Evolutionary conservation across 2,888 invertebrate genomes (phyloP).

Genomic region (Acanthosepion lycidas): DNA sequence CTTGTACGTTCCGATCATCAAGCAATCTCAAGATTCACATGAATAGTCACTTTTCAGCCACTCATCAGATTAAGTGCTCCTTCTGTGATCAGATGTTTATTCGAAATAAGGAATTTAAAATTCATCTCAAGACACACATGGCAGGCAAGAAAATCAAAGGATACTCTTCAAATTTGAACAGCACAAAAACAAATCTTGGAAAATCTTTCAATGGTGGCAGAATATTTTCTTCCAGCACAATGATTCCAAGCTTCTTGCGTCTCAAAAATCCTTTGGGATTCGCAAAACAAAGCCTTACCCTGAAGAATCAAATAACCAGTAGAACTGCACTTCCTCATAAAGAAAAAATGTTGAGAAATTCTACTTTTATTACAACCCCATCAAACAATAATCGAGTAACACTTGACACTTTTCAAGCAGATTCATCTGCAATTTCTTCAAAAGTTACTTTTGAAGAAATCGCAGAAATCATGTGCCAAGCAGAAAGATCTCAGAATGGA

Average conservation of each 20-base stretch:
- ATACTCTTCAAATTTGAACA: background rate
- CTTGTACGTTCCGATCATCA: background rate
- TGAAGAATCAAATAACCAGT: background rate
- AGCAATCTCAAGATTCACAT: slow-evolving; percentile 23
- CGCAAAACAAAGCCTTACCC: background rate
- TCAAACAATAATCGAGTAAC: background rate
- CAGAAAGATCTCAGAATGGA: background rate
- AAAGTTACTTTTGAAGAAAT: too few species aligned
- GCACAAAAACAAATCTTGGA: too few species aligned
- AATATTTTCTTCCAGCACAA: background rate
- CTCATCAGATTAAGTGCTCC: background rate
- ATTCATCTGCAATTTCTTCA: background rate
- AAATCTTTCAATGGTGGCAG: background rate
- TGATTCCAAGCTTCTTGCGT: background rate
- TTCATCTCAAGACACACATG: background rate
- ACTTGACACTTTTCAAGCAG: background rate
- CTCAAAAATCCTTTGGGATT: background rate
- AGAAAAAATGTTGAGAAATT: background rate
- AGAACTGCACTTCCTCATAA: background rate
- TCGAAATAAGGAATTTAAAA: background rate
- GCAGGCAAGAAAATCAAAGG: background rate
- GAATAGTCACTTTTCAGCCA: background rate
- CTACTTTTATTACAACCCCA: background rate
- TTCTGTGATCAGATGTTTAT: background rate
- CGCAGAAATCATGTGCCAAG: background rate